A percentile compares a stretch with the other conserved stretches of the same genome.
phyloP scores from a whole-genome alignment of 2,888 invertebrate species.

The Crematogaster levior region DNA sequence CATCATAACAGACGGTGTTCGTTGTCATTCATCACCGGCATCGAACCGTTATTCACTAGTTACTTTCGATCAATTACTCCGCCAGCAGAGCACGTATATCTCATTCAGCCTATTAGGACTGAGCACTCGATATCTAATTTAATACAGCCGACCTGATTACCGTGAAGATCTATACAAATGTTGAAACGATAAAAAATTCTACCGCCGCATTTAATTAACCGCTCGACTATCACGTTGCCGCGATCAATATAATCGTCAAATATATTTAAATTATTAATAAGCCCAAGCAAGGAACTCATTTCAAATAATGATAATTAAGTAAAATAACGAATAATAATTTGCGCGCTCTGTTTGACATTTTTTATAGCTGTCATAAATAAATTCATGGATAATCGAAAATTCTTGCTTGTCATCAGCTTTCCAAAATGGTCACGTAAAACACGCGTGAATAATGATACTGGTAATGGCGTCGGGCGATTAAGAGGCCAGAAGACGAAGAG shows the following conservation, averaged over 20 bases:
- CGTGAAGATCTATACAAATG: slow-evolving; percentile 10
- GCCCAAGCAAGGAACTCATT: neutral
- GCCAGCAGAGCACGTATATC: neutral
- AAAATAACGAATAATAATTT: slow-evolving; percentile 31
- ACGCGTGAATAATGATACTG: slow-evolving; percentile 51
- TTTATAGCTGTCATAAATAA: slow-evolving; percentile 36
- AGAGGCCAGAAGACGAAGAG: slow-evolving; percentile 25
- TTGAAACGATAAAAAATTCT: slow-evolving; percentile 6
- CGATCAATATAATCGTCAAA: slow-evolving; percentile 3
- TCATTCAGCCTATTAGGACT: slow-evolving; percentile 29
- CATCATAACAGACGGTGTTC: slow-evolving; percentile 24
- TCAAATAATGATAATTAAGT: slow-evolving; percentile 10
- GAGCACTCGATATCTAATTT: slow-evolving; percentile 28
- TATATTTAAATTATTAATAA: slow-evolving; percentile 6
- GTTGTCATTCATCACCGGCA: slow-evolving; percentile 44
- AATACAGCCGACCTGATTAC: slow-evolving; percentile 23
- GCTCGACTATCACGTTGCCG: neutral
- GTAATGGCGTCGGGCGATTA: slow-evolving; percentile 50
- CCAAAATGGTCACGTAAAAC: slow-evolving; percentile 45
- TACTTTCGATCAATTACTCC: slow-evolving; percentile 47
- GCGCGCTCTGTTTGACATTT: slow-evolving; percentile 18
- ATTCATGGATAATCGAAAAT: slow-evolving; percentile 40
- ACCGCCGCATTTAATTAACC: neutral
- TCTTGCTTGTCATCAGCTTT: slow-evolving; percentile 49
- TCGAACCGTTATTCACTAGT: slow-evolving; percentile 31